Percentiles rank a stretch among this genome's conserved stretches.
Evolutionary conservation across 2,113 vertebrate species (phyloP).

Genomic region (Synodontis membranacea): DNA sequence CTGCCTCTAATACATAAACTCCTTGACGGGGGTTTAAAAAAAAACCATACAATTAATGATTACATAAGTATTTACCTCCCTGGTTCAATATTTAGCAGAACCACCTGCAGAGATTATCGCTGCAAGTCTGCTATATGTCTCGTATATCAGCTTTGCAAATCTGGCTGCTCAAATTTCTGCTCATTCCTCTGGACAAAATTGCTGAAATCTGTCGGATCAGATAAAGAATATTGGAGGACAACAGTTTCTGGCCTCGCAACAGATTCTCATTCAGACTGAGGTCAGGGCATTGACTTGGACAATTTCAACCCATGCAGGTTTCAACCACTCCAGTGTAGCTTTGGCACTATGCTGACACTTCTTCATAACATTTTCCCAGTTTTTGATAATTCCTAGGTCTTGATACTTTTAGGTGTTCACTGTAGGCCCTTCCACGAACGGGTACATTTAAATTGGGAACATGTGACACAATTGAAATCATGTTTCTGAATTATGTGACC

Average conservation of each 20-base stretch:
- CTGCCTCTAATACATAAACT: too few relatives aligned
- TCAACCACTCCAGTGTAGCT: background rate
- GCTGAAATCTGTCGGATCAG: background rate
- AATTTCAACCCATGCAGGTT: background rate
- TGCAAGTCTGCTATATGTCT: background rate
- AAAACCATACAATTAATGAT: background rate
- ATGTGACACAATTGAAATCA: too few relatives aligned
- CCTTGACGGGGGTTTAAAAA: too few relatives aligned
- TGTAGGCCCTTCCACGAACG: background rate
- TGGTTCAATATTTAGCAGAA: background rate
- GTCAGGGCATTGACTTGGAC: background rate
- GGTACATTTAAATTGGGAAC: background rate
- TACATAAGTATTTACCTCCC: background rate
- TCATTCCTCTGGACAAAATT: background rate
- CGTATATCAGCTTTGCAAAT: background rate
- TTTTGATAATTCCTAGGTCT: background rate
- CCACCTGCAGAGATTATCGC: background rate
- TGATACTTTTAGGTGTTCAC: background rate
- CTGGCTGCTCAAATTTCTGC: background rate
- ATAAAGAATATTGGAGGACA: background rate
- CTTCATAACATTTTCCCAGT: background rate
- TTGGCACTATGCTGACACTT: background rate
- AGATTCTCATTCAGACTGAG: background rate
- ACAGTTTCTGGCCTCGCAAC: background rate
- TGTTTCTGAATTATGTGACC: too few relatives aligned